Evolutionary conservation across 2,888 invertebrate genomes (phyloP), one percentile per base, ranked within the genome.

Genomic region (Acholoe squamosa): DNA sequence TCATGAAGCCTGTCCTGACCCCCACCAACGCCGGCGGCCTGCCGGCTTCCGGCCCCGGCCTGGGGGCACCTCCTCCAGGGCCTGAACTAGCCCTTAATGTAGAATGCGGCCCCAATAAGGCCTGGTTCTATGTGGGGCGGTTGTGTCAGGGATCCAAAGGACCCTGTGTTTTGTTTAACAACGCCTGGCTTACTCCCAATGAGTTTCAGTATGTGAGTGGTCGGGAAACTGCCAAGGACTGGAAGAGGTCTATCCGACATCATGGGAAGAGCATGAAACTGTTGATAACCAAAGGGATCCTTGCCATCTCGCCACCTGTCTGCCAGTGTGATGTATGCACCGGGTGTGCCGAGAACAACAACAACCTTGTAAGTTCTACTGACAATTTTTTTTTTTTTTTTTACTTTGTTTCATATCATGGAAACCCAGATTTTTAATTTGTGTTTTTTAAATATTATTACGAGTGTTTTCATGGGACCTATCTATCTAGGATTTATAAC

Each of bases 131-230:
- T 93, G 92, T 96, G 91, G 94, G 95, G 25, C 93, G 94, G 89
- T 93, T 96, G 84, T 96, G 95, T 92, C 95, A 96, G 92, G 96
- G 96, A 22, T 96, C 96, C 90, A 96, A 96, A 93, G 96, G 96
- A n/a, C 95, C 96, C n/a, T 96, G 96, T 92, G 96, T 96, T 90
- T 92, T 94, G 22, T 96, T 95, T 92, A 94, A 95, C 90, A 95
- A 95, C 43, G 93, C 94, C 61, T 96, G 96, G 96, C 93, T 96
- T 77, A 96, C 96, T 0, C 96, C 96, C 3, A 96, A 96, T 93
- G 96, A 96, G 93, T 96, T 96, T 92, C 96, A 96, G 93, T 94
- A 94, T 90, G 94, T 96, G 67, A 96, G 96, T 93, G 96, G 96
- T n/a, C 92, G 96, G 84, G 96, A 96, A 93, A 96, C 96, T 61